Conservation (phyloP, 2,888 invertebrate genomes). For the Megalurothrips usitatus region DNA sequence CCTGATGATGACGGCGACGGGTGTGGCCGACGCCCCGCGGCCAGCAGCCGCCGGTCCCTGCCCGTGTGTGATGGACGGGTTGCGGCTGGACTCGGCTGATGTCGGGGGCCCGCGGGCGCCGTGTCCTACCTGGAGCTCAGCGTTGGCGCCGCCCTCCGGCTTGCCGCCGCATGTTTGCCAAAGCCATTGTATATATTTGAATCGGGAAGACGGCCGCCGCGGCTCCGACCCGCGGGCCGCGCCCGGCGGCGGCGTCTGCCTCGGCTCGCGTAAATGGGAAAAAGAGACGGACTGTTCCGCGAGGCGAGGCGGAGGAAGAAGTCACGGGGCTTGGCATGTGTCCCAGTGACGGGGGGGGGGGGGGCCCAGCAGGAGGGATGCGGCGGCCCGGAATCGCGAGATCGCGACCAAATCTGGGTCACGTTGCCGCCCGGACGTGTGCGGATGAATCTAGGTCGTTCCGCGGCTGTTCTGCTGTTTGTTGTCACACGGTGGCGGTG, state of each 20-base stretch:
- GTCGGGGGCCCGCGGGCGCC: not conserved
- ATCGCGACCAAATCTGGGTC: conserved; percentile 15
- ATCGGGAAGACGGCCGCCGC: not conserved
- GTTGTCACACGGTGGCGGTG: no score
- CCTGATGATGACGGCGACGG: not conserved
- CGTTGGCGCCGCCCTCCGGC: not conserved
- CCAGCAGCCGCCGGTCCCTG: not conserved
- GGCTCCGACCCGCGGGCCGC: not conserved
- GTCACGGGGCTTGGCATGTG: conserved; percentile 12
- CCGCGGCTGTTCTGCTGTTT: not conserved
- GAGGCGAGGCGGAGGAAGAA: not conserved
- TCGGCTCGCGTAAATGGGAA: conserved; percentile 7
- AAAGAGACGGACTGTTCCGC: conserved; percentile 1
- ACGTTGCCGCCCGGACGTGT: not conserved
- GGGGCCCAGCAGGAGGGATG: not conserved
- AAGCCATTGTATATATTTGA: conserved; percentile 23
- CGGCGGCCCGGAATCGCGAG: not conserved
- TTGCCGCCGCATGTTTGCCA: not conserved
- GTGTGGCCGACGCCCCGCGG: not conserved
- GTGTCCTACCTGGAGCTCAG: no score
- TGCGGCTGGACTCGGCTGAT: not conserved
- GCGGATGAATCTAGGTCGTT: not conserved
- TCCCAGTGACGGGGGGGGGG: not conserved
- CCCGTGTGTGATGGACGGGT: not conserved
- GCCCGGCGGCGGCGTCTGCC: no score